Evolutionary conservation across 2,888 invertebrate species (phyloP).

Genomic region (Sclerodermus sp.): DNA sequence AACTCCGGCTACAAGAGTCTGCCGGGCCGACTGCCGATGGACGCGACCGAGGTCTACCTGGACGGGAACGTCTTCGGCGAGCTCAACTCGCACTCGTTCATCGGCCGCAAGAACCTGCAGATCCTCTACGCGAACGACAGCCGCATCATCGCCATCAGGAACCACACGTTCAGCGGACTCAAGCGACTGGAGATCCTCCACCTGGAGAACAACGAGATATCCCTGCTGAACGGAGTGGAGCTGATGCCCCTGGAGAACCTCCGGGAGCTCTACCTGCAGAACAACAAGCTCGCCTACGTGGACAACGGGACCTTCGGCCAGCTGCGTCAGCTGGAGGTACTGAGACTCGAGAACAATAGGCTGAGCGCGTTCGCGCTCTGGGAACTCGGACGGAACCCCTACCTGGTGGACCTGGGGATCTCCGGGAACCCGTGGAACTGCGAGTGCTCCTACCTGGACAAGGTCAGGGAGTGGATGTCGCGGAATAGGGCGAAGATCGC

Average conservation of each 20-base stretch:
- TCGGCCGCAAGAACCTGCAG: slow-evolving; percentile 87
- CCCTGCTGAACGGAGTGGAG: slow-evolving; percentile 79
- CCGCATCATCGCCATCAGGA: slow-evolving; percentile 80
- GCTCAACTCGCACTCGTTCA: slow-evolving; percentile 85
- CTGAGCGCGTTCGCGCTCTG: slow-evolving; percentile 82
- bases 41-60: slow-evolving; percentile 91
- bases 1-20: slow-evolving; percentile 78
- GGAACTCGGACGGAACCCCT: slow-evolving; percentile 81
- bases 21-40: slow-evolving; percentile 90
- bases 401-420: slow-evolving; percentile 83
- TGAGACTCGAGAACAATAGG: slow-evolving; percentile 82
- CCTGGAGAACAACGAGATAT: slow-evolving; percentile 84
- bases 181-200: slow-evolving; percentile 78
- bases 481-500: slow-evolving; percentile 78
- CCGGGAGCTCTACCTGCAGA: slow-evolving; percentile 83
- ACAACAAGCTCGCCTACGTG: slow-evolving; percentile 79
- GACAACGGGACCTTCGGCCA: slow-evolving; percentile 83
- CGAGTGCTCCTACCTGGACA: slow-evolving; percentile 81
- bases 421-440: slow-evolving; percentile 89
- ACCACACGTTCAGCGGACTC: slow-evolving; percentile 88
- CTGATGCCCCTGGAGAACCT: slow-evolving; percentile 79
- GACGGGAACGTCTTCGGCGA: slow-evolving; percentile 90
- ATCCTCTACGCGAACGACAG: slow-evolving; percentile 88
- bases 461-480: slow-evolving; percentile 78
- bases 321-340: slow-evolving; percentile 79